phyloP scores from a whole-genome alignment of 2,113 vertebrate genomes.

The Spermophilus dauricus region DNA sequence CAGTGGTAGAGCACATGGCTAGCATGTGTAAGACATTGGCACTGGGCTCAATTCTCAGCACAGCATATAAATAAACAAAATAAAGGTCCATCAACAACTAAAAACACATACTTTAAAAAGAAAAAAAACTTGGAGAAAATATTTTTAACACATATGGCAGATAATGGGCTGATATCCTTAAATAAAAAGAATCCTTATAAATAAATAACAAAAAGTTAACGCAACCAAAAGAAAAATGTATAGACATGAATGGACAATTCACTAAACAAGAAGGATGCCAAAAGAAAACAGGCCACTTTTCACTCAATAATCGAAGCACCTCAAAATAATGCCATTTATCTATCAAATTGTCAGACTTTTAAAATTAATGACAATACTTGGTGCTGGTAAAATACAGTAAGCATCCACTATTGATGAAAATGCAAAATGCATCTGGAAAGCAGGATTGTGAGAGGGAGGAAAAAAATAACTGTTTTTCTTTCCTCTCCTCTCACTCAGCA shows the following conservation, averaged over 20 bases:
- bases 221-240: background rate
- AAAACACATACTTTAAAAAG: no score
- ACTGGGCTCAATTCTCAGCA: no score
- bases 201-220: background rate
- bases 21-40: no score
- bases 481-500: background rate
- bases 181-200: background rate
- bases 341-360: slow-evolving; percentile 5
- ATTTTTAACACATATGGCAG: background rate
- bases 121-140: background rate
- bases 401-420: background rate
- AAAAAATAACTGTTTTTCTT: background rate
- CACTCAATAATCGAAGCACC: background rate
- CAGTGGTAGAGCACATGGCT: no score
- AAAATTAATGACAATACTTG: background rate
- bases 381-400: background rate
- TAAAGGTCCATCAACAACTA: no score
- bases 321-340: background rate
- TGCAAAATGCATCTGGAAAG: slow-evolving; percentile 13
- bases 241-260: background rate
- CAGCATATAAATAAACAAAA: no score
- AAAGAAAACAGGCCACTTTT: background rate
- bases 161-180: background rate
- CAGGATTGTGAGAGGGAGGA: background rate
- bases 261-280: background rate